A percentile compares a stretch with the other conserved stretches of the same genome.
phyloP scores from a whole-genome alignment of 2,888 invertebrate species.

The Lasioglossum vierecki region DNA sequence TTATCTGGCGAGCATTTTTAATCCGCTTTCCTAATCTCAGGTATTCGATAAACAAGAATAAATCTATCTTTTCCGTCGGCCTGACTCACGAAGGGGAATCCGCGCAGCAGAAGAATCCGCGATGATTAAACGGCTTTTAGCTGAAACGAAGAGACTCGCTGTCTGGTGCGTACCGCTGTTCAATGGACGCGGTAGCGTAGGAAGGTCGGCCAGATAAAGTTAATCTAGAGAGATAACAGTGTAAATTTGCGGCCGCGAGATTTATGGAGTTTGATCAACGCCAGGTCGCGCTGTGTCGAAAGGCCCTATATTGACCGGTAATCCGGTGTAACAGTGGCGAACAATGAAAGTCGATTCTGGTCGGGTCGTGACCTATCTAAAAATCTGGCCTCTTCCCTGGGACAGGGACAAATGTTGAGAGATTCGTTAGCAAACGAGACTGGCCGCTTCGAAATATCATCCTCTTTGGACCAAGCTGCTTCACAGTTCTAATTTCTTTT shows the following conservation, averaged over 20 bases:
- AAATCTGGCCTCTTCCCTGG: slow-evolving; percentile 22
- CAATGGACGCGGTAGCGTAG: slow-evolving; percentile 31
- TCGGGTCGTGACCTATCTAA: slow-evolving; percentile 28
- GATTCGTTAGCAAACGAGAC: slow-evolving; percentile 33
- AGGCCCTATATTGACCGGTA: slow-evolving; percentile 11
- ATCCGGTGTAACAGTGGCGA: slow-evolving; percentile 6
- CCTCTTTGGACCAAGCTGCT: background rate
- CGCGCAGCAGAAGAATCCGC: background rate
- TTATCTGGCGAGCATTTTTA: slow-evolving; percentile 6
- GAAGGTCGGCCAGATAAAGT: slow-evolving; percentile 59
- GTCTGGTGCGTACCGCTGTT: background rate
- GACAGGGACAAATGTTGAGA: slow-evolving; percentile 22
- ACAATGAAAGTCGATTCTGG: slow-evolving; percentile 31
- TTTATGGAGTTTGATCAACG: slow-evolving; percentile 48
- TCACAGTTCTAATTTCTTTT: slow-evolving; percentile 23
- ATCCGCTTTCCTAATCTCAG: slow-evolving; percentile 25
- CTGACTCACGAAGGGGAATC: slow-evolving; percentile 26
- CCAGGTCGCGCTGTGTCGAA: slow-evolving; percentile 28
- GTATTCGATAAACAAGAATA: slow-evolving; percentile 2
- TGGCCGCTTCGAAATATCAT: slow-evolving; percentile 25
- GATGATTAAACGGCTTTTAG: slow-evolving; percentile 9
- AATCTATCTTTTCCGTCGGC: background rate
- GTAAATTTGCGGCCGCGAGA: slow-evolving; percentile 58
- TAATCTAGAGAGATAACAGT: slow-evolving; percentile 61
- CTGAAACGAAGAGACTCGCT: background rate